Base-by-base conservation (phyloP, 2,113 vertebrate genomes). In the Delphinus delphis region DNA sequence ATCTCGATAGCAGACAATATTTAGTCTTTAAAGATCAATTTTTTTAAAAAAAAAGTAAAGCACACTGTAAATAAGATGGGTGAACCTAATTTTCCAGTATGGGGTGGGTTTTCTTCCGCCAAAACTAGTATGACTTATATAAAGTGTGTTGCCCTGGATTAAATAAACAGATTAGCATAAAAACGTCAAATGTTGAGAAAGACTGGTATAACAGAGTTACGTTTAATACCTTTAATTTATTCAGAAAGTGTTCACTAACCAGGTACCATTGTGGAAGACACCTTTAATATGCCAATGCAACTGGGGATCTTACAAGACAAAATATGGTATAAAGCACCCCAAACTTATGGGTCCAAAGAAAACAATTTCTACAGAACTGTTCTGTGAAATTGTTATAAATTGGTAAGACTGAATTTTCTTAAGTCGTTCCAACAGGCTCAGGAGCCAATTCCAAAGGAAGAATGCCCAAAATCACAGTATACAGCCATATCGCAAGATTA, bases 331-430 rank as follows among this genome's bases (percentile, higher is more conserved):
- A 90, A 95, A 92, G 50, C 23, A 58, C 26, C 26, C 65, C 41
- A 96, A 79, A 94, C 67, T 33, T 76, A 65, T 53, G 20, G 9
- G 2, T 81, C 63, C 65, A 81, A 88, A 93, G 44, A 83, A 26
- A 3, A 65, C 21, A 83, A 76, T 73, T 97, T 93, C 65, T 90
- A 95, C 17, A 71, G 17, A 26, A 93, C 17, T 33, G 62, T 53
- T 91, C 20, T 92, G 26, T 85, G 50, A 95, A 97, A 87, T 0
- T 68, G 8, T 50, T 90, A 77, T 11, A 95, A 82, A 98, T 58
- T 90, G 92, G 17, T 83, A 63, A 90, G 50, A 86, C 4, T 65
- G 8, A 55, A 62, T 93, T 95, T 93, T 93, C 73, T 47, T 53
- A 74, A 58, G 31, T 25, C n/a, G 60, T 77, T 96, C 44, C 67